These are phyloP conservation scores for Solenopsis fugax DNA, from an alignment of 1,140 invertebrate species.

Conservation along the genomic window DNA sequence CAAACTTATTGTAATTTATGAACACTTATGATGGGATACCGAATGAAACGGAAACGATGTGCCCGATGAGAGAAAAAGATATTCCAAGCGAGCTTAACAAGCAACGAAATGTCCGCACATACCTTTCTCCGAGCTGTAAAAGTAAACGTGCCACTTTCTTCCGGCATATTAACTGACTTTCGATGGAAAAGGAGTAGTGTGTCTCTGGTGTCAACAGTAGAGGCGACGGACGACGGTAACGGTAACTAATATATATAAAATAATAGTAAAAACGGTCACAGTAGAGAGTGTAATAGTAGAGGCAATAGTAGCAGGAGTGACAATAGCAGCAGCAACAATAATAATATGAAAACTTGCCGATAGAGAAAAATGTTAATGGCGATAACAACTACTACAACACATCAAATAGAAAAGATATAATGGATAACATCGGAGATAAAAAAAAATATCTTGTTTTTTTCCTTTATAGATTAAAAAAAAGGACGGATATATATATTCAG, in stretches of 20 bases:
- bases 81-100: slow-evolving; percentile 46
- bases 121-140: slow-evolving; percentile 72
- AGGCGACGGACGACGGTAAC: slow-evolving; percentile 34
- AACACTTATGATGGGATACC: slow-evolving; percentile 10
- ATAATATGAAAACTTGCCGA: slow-evolving; percentile 64
- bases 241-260: slow-evolving; percentile 62
- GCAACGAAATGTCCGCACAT: slow-evolving; percentile 57
- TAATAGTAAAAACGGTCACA: slow-evolving; percentile 55
- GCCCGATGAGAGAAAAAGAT: slow-evolving; percentile 23
- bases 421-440: slow-evolving; percentile 61
- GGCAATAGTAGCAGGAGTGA: slow-evolving; percentile 53
- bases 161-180: slow-evolving; percentile 64
- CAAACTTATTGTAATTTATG: not conserved
- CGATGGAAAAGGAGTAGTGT: slow-evolving; percentile 39
- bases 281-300: slow-evolving; percentile 55
- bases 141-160: slow-evolving; percentile 69
- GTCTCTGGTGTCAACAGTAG: slow-evolving; percentile 23
- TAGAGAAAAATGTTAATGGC: slow-evolving; percentile 62
- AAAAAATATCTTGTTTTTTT: slow-evolving; percentile 59
- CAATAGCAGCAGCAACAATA: slow-evolving; percentile 66
- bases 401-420: slow-evolving; percentile 45
- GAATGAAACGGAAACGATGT: slow-evolving; percentile 18
- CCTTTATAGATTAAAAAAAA: slow-evolving; percentile 14
- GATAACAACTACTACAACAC: slow-evolving; percentile 58
- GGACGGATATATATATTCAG: slow-evolving; percentile 7